phyloP scores from a whole-genome alignment of 2,113 vertebrate species.

The Bostrychus sinensis region DNA sequence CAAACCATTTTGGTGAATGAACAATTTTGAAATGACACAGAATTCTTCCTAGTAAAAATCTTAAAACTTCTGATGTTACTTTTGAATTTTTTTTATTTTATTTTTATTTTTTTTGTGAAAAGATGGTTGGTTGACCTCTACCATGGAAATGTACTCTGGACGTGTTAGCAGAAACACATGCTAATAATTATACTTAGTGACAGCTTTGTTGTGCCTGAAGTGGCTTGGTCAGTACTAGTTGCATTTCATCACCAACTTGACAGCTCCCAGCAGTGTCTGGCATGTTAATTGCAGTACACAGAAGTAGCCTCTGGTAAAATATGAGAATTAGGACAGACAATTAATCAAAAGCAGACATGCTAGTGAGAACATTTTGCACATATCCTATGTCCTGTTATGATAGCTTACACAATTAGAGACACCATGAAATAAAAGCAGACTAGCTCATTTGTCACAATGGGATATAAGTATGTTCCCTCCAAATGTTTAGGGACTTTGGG shows the following conservation, averaged over 20 bases:
- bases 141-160: not conserved
- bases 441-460: not conserved
- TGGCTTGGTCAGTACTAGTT: slow-evolving; percentile 1
- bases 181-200: not conserved
- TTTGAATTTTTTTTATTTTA: not conserved
- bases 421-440: not conserved
- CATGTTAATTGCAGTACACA: not conserved
- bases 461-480: not conserved
- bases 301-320: not conserved
- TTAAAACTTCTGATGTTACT: not conserved
- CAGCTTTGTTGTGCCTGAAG: not conserved
- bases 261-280: not conserved
- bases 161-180: not conserved
- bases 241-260: not conserved
- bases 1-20: slow-evolving; percentile 4
- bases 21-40: not conserved
- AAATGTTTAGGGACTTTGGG: not conserved
- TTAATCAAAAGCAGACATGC: not conserved
- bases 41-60: not conserved
- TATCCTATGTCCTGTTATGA: not conserved
- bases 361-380: not conserved
- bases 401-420: not conserved
- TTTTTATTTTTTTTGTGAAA: not conserved
- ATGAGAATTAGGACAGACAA: not conserved
- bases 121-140: not conserved